A percentile compares a stretch with the other conserved stretches of the same genome.
Conservation (phyloP, 2,888 invertebrate genomes). For the Tetranychus piercei region DNA sequence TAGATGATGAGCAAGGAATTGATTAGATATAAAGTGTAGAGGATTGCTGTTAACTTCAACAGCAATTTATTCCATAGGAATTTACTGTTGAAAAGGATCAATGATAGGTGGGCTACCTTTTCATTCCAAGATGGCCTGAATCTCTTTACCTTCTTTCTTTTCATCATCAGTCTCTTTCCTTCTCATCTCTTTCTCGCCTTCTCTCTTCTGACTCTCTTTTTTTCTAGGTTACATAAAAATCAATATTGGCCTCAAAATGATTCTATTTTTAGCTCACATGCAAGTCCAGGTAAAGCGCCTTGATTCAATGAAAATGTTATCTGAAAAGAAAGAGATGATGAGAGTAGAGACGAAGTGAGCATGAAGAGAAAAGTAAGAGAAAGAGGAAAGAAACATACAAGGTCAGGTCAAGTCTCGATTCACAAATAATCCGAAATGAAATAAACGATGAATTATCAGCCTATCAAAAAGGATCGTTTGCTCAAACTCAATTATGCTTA, state of each 20-base stretch:
- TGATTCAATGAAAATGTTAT: neutral
- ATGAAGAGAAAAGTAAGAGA: neutral
- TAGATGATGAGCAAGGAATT: neutral
- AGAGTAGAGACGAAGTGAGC: neutral
- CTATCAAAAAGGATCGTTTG: neutral
- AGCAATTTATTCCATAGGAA: neutral
- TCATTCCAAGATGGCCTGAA: neutral
- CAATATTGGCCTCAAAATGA: conserved; percentile 1
- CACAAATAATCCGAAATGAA: neutral
- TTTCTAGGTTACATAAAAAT: conserved; percentile 5
- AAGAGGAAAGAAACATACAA: conserved; percentile 4
- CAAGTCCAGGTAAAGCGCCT: neutral
- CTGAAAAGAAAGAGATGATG: neutral
- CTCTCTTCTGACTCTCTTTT: neutral
- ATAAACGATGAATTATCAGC: neutral
- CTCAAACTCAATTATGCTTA: neutral
- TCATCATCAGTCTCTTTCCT: neutral
- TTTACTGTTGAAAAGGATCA: neutral
- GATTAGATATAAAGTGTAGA: conserved; percentile 6
- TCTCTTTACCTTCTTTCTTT: neutral
- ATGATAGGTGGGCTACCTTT: neutral
- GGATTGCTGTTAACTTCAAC: no score
- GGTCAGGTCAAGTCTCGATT: conserved; percentile 6
- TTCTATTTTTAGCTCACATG: neutral
- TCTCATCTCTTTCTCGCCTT: neutral